Evolutionary conservation across 2,113 vertebrate genomes (phyloP).

Genomic region (Octodon degus): DNA sequence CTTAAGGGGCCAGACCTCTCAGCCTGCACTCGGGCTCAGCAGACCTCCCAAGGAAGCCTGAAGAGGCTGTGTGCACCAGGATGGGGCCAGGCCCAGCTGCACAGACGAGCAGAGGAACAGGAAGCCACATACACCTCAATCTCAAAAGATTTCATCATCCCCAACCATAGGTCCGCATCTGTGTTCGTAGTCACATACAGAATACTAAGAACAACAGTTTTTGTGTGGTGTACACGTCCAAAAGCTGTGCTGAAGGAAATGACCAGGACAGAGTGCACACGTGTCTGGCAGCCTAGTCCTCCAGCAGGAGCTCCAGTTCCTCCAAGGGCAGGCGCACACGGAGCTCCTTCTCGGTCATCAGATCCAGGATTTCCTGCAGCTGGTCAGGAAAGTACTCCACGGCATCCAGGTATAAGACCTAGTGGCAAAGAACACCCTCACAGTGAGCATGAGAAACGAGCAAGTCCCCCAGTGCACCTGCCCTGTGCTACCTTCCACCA

Average conservation of each 20-base stretch:
- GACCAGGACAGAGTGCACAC: background rate
- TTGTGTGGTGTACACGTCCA: background rate
- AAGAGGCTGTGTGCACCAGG: accelerated
- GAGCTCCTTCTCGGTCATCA: conserved; percentile 95
- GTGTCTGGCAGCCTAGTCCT: conserved; percentile 85
- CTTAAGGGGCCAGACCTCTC: background rate
- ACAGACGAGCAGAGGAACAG: too few relatives aligned
- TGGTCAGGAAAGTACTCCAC: conserved; percentile 91
- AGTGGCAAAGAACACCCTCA: background rate
- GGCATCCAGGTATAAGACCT: conserved; percentile 94
- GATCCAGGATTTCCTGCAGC: conserved; percentile 92
- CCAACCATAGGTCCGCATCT: background rate
- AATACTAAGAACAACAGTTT: background rate
- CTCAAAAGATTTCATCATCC: background rate
- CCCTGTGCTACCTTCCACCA: background rate
- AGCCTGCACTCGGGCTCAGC: background rate
- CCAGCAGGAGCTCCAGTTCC: conserved; percentile 94
- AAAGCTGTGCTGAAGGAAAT: too few relatives aligned
- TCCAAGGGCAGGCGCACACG: conserved; percentile 92
- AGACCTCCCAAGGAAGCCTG: background rate
- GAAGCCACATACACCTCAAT: background rate
- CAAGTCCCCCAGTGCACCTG: background rate
- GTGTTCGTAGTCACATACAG: conserved; percentile 18
- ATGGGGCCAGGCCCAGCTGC: background rate
- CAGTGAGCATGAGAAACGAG: accelerated